A percentile compares a stretch with the other conserved stretches of the same genome.
phyloP scores from a whole-genome alignment of 2,888 invertebrate species.

The Sepioteuthis lessoniana region DNA sequence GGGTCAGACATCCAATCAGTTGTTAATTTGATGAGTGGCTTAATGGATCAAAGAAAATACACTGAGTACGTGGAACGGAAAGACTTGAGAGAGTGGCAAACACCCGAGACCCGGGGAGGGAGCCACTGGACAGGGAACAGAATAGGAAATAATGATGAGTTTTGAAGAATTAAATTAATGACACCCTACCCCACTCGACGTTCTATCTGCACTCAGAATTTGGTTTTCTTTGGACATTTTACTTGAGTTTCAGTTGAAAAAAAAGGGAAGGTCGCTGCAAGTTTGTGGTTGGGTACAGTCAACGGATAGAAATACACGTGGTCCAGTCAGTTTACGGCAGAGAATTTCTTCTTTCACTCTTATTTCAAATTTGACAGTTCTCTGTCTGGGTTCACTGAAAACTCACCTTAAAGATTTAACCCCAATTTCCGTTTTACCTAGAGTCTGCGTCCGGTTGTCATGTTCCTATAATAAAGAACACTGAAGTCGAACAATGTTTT shows the following conservation, averaged over 20 bases:
- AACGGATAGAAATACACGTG: not conserved
- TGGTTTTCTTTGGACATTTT: too few relatives aligned
- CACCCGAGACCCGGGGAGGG: too few relatives aligned
- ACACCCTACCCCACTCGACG: too few relatives aligned
- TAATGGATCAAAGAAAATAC: not conserved
- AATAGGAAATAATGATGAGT: not conserved
- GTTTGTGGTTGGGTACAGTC: too few relatives aligned
- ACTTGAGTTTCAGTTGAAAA: too few relatives aligned
- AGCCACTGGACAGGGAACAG: not conserved
- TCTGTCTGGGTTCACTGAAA: not conserved
- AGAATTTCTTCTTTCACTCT: not conserved
- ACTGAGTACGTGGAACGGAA: not conserved
- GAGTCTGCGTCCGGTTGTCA: not conserved
- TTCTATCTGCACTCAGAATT: not conserved
- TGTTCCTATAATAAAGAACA: not conserved
- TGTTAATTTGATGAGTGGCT: not conserved
- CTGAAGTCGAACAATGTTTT: not conserved
- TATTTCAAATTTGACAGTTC: not conserved
- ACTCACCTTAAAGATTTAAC: not conserved
- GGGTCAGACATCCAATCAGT: not conserved
- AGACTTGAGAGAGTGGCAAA: not conserved
- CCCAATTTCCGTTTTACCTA: not conserved
- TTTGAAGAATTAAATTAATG: not conserved
- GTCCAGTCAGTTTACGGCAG: not conserved
- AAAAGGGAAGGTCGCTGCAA: too few relatives aligned